These are phyloP conservation scores for Setipinna tenuifilis DNA, from an alignment of 2,797 vertebrate genomes.

Conservation along the genomic window DNA sequence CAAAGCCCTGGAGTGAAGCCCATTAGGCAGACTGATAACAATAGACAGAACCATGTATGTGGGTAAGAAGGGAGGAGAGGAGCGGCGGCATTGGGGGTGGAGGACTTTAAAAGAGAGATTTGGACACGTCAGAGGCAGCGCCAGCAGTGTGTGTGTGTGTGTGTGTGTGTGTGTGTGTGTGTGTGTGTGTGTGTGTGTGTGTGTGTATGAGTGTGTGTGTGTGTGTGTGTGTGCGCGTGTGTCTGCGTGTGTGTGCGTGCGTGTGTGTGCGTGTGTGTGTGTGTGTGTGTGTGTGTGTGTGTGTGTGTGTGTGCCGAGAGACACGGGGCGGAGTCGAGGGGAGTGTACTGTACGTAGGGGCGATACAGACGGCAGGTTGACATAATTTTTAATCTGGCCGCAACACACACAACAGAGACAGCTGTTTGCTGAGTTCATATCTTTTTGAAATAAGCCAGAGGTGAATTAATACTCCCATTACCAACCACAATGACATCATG, in stretches of 20 bases:
- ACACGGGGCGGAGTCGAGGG: not conserved
- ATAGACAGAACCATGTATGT: slow-evolving; percentile 45
- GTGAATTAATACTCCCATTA: not conserved
- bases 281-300: not conserved
- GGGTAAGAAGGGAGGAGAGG: slow-evolving; percentile 29
- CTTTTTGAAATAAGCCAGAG: not conserved
- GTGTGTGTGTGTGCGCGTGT: not conserved
- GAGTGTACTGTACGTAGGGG: not conserved
- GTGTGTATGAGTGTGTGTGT: slow-evolving; percentile 12
- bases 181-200: not conserved
- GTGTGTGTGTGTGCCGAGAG: not conserved
- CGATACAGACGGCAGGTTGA: not conserved
- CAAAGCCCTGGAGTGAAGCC: slow-evolving; percentile 49
- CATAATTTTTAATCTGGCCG: not conserved
- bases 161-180: slow-evolving; percentile 15
- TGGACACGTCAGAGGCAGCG: not conserved
- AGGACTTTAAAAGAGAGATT: slow-evolving; percentile 23
- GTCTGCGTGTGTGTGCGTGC: not conserved
- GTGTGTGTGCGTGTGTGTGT: not conserved
- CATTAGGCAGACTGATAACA: slow-evolving; percentile 50
- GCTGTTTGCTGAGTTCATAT: not conserved
- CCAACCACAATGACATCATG: not conserved
- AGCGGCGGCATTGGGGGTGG: not conserved
- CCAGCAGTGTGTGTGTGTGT: not conserved
- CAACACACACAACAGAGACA: not conserved